Conservation (phyloP, 30 jellyfish, hydroid and myxozoan genomes). For the Phacellophora camtschatica region DNA sequence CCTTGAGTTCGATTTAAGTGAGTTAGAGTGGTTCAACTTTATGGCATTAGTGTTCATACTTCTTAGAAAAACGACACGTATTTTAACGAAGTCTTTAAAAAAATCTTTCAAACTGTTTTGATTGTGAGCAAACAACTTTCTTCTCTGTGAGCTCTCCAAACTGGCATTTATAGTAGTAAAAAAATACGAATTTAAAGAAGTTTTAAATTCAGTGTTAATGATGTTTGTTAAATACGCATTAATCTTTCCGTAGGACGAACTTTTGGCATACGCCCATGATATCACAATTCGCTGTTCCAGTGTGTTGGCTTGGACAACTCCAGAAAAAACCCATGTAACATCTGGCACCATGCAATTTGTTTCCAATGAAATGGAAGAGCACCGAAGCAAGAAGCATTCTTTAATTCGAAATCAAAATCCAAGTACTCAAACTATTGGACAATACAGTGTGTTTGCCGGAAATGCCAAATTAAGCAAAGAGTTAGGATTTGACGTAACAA, state of each 20-base stretch:
- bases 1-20: no score
- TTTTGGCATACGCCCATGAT: conserved; percentile 6
- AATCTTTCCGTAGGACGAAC: conserved; percentile 5
- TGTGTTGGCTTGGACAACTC: conserved; percentile 24
- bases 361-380: conserved; percentile 6
- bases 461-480: conserved; percentile 17
- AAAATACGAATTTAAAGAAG: no score
- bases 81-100: no score
- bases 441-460: conserved; percentile 48
- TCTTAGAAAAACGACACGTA: no score
- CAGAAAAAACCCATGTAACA: not conserved
- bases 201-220: not conserved
- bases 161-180: no score
- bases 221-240: not conserved
- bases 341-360: conserved; percentile 6
- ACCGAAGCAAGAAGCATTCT: not conserved
- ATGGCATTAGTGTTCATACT: no score
- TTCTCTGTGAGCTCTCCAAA: no score
- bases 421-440: not conserved
- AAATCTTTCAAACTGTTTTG: no score
- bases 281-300: conserved; percentile 35
- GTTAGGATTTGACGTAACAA: conserved; percentile 9
- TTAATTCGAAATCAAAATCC: conserved; percentile 1
- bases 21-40: no score
- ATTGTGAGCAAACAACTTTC: no score